Evolutionary conservation across 2,888 invertebrate genomes (phyloP), one percentile per base, ranked within the genome.

Genomic region (Metacarcinus magister): DNA sequence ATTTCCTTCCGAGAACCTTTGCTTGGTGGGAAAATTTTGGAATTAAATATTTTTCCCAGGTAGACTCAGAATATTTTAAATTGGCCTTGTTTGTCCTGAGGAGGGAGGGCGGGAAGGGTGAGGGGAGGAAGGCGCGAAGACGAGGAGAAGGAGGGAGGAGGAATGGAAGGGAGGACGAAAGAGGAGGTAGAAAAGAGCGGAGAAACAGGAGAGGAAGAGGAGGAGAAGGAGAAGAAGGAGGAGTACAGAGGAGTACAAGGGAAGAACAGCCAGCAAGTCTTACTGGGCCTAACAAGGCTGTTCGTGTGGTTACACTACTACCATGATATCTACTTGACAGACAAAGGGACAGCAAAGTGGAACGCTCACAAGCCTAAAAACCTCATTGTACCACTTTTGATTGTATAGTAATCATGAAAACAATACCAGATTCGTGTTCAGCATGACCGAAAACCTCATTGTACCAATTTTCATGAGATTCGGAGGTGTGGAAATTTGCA

Each of bases 21-120:
- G 7, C 10, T 32, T n/a, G 67, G 67, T 19, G 67, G 67, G 67
- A 60, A 67, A 67, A 23, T 82, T 82, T 82, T 28, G 28, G 82
- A 82, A 82, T 82, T 32, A 82, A 82, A 82, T 82, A 82, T 82
- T 82, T 82, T 28, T 32, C 82, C 32, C 82, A 32, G 82, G 82
- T 82, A 32, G 32, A 82, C 28, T 28, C 28, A 10, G 32, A 82
- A 82, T 82, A 82, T 82, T 82, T 82, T 7, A 32, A 82, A 82
- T 82, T 82, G 82, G 32, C 10, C 8, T 32, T 8, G 0, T 32
- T 82, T 82, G 82, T 82, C 82, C 32, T n/a, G 82, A 32, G 32
- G 82, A 32, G 32, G 0, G 32, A 28, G 19, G 8, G 32, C 0
- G 8, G 46, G 91, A 48, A n/a, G n/a, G 13, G 19, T 8, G 67